These are phyloP conservation scores for Alcedo atthis DNA, from an alignment of 2,797 vertebrate genomes.

Conservation along the genomic window DNA sequence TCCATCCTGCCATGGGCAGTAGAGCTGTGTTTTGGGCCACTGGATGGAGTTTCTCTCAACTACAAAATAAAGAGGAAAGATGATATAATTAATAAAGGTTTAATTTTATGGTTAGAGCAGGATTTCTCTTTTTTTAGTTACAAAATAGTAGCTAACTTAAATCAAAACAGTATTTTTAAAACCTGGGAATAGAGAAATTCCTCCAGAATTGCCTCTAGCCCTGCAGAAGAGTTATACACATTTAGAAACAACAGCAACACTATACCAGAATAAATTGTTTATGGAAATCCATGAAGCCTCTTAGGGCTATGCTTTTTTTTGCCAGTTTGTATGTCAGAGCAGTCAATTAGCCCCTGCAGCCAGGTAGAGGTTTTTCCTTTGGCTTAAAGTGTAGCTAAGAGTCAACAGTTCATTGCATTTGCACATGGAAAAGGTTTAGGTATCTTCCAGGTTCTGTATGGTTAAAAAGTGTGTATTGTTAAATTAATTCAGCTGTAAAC, in stretches of 20 bases:
- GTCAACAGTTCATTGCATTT: neutral
- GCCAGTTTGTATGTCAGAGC: neutral
- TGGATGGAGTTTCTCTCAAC: neutral
- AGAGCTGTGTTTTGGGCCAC: neutral
- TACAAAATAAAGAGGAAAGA: neutral
- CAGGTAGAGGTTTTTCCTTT: neutral
- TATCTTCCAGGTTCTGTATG: neutral
- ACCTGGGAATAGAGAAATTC: neutral
- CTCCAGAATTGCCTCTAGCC: neutral
- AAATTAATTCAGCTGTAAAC: conserved; percentile 18
- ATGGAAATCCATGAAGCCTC: neutral
- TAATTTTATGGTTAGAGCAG: neutral
- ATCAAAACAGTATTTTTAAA: neutral
- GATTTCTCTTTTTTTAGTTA: neutral
- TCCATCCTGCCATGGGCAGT: neutral
- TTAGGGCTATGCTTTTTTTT: neutral
- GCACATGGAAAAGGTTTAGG: neutral
- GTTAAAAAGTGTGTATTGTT: conserved; percentile 4
- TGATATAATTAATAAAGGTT: neutral
- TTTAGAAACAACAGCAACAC: neutral
- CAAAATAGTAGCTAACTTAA: neutral
- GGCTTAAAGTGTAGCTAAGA: conserved; percentile 20
- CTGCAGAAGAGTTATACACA: neutral
- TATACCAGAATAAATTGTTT: neutral
- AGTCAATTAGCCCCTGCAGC: neutral